These are phyloP conservation scores for Calameuta filiformis DNA, from an alignment of 2,888 invertebrate species.

Conservation along the genomic window DNA sequence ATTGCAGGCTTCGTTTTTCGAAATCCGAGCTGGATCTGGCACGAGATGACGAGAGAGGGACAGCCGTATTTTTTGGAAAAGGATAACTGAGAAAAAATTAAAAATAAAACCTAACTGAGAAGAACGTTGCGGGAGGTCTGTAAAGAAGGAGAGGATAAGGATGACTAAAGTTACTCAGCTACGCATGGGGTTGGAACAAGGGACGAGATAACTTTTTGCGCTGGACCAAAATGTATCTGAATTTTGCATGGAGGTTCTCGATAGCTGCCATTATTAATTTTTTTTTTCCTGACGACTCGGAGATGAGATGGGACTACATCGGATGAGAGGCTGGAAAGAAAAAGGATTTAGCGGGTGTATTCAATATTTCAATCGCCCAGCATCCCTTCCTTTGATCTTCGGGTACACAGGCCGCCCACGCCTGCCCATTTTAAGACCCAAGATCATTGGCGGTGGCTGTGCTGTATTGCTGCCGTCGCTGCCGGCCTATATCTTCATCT, in stretches of 20 bases:
- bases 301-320: neutral
- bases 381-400: constrained; percentile 48
- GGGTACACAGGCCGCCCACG: constrained; percentile 52
- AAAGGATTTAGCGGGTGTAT: constrained; percentile 44
- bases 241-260: neutral
- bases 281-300: neutral
- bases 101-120: neutral
- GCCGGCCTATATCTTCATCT: constrained; percentile 47
- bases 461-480: neutral
- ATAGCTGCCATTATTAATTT: neutral
- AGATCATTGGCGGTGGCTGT: neutral
- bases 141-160: neutral
- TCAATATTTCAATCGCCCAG: constrained; percentile 50
- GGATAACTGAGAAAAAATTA: neutral
- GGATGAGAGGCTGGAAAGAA: constrained; percentile 20
- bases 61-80: neutral
- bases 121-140: neutral
- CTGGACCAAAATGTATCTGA: neutral
- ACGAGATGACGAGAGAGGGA: neutral
- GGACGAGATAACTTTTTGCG: neutral
- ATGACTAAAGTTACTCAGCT: neutral
- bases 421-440: constrained; percentile 39
- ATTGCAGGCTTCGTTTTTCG: constrained; percentile 57
- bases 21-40: constrained; percentile 30
- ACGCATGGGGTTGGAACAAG: constrained; percentile 2